These are phyloP conservation scores for Macaca mulatta DNA, from an alignment of 2,113 vertebrate species.

Conservation along the genomic window DNA sequence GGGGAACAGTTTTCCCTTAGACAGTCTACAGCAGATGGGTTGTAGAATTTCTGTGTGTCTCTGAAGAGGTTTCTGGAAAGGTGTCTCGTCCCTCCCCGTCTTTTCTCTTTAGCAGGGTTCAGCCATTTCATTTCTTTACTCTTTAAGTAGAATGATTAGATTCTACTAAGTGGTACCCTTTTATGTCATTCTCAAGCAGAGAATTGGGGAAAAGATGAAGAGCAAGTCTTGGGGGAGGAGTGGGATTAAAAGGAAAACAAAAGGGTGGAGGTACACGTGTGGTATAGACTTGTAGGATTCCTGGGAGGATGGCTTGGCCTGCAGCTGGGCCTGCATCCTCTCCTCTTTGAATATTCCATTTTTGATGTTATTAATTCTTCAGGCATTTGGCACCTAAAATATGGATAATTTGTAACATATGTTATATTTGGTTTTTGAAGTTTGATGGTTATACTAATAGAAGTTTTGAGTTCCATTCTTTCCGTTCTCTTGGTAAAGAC, in stretches of 20 bases:
- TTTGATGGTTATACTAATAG: not conserved
- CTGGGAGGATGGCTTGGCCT: no score
- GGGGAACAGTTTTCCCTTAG: not conserved
- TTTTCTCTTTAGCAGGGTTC: not conserved
- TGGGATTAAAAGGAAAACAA: not conserved
- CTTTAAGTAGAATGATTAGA: not conserved
- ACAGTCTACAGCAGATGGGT: not conserved
- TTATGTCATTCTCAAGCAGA: not conserved
- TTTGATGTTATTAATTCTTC: not conserved
- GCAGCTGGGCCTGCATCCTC: not conserved
- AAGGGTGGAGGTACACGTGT: rapidly evolving
- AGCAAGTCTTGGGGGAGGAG: not conserved
- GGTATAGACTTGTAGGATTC: not conserved
- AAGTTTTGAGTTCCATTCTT: not conserved
- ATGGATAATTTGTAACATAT: not conserved
- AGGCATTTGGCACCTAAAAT: not conserved
- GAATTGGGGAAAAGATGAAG: not conserved
- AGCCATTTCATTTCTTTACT: not conserved
- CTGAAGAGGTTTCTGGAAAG: not conserved
- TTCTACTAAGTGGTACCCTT: not conserved
- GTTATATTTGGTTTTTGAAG: not conserved
- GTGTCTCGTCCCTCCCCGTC: rapidly evolving
- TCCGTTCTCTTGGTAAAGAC: not conserved
- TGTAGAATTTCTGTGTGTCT: not conserved
- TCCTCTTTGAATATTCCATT: not conserved